Evolutionary conservation across 1,140 invertebrate genomes (phyloP), one percentile per base, ranked within the genome.

Genomic region (Rhyzopertha dominica): DNA sequence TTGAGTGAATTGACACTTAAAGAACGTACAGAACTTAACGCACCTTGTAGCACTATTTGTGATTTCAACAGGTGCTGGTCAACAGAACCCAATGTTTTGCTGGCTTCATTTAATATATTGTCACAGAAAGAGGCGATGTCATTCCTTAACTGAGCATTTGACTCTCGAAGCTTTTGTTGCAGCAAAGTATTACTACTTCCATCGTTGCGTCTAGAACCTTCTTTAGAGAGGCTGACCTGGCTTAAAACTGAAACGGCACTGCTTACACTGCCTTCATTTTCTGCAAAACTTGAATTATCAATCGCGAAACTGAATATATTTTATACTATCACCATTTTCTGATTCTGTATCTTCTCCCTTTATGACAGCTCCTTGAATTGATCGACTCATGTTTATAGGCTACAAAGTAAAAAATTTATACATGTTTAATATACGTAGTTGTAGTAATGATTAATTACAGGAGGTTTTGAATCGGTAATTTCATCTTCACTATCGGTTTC

Each of bases 401-500:
- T 8, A 13, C 16, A 12, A 40, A 34, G 8, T 40, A 17, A 37
- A n/a, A 32, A n/a, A 25, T 38, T 4, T 29, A 13, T 36, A n/a
- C 32, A 45, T 23, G 18, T n/a, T n/a, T n/a, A n/a, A n/a, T n/a
- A n/a, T n/a, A n/a, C n/a, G n/a, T n/a, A n/a, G n/a, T n/a, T n/a
- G n/a, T n/a, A n/a, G n/a, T n/a, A n/a, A n/a, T n/a, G n/a, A n/a
- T n/a, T n/a, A n/a, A n/a, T n/a, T n/a, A n/a, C n/a, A n/a, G n/a
- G n/a, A n/a, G n/a, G n/a, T n/a, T n/a, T n/a, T n/a, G n/a, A n/a
- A n/a, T n/a, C n/a, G n/a, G n/a, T n/a, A n/a, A n/a, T 13, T 32
- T 65, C 58, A 38, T 65, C 62, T 43, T 66, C 63, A 44, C 62
- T 64, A 32, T 66, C 63, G 18, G 63, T 64, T 62, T 66, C 63